Percentiles rank a stretch among this genome's conserved stretches.
phyloP scores from a whole-genome alignment of 2,113 vertebrate species.

The cat (Felis catus) region F.catus_Fca126_mat1.0 CM031419.1:48076001-48076500 shows the following conservation, averaged over 20 bases:
- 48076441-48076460: background rate
- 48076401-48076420: background rate
- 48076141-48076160: background rate
- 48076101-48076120: background rate
- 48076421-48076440: background rate
- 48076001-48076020: background rate
- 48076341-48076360: background rate
- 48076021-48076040: background rate
- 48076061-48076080: background rate
- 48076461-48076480: background rate
- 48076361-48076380: background rate
- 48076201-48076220: background rate
- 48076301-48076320: background rate
- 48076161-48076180: background rate
- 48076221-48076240: background rate
- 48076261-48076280: background rate
- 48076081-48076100: background rate
- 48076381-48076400: background rate
- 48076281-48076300: background rate
- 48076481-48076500: background rate
- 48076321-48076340: background rate
- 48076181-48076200: background rate
- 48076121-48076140: background rate
- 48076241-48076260: slow-evolving; percentile 5
- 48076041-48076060: background rate